Evolutionary conservation across 1,140 invertebrate genomes (phyloP).

Genomic region (Cydia fagiglandana): DNA sequence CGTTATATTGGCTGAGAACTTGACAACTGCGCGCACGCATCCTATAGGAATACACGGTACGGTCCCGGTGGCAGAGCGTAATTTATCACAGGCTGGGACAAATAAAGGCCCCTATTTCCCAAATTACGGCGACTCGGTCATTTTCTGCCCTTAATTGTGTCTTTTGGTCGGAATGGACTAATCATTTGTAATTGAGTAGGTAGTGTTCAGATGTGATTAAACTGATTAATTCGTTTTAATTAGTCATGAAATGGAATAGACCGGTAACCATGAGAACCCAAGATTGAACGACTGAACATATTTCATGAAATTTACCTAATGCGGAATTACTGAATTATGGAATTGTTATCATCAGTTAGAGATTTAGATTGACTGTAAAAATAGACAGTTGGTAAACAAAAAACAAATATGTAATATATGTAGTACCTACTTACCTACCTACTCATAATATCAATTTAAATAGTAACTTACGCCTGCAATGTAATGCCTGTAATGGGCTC

Average conservation of each 20-base stretch:
- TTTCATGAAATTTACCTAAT: not conserved
- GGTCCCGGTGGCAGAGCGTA: slow-evolving; percentile 57
- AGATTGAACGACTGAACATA: no score
- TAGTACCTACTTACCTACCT: no score
- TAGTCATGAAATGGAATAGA: not conserved
- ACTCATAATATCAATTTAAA: no score
- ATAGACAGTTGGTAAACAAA: no score
- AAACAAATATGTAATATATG: no score
- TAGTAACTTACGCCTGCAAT: no score
- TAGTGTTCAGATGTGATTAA: not conserved
- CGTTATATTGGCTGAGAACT: not conserved
- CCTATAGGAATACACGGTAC: slow-evolving; percentile 33
- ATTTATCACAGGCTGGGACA: slow-evolving; percentile 61
- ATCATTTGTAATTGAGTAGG: not conserved
- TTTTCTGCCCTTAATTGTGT: slow-evolving; percentile 39
- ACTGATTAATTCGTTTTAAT: not conserved
- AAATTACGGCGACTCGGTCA: slow-evolving; percentile 59
- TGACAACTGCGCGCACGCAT: not conserved
- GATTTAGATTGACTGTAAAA: no score
- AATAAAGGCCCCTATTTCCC: slow-evolving; percentile 55
- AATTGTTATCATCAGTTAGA: no score
- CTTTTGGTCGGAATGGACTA: not conserved
- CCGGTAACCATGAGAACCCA: no score
- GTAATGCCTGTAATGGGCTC: no score
- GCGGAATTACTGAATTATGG: no score